Conservation (phyloP, 2,113 vertebrate genomes). For the Desmodus rotundus region DNA sequence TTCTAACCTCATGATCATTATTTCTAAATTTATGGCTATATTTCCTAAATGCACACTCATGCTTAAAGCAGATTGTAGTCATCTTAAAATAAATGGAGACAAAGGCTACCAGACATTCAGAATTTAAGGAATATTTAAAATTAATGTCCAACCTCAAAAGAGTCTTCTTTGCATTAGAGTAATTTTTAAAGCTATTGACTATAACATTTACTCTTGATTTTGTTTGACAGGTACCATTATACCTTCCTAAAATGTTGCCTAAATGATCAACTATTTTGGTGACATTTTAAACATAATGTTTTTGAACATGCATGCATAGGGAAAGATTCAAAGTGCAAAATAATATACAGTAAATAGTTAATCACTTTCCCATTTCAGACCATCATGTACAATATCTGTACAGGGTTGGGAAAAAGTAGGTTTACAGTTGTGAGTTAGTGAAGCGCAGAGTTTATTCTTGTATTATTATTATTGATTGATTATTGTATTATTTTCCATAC, state of each 20-base stretch:
- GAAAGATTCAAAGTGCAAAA: background rate
- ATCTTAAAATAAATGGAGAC: conserved; percentile 12
- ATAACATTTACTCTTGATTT: background rate
- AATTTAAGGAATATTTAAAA: conserved; percentile 10
- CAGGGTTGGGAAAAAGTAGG: background rate
- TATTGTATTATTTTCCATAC: background rate
- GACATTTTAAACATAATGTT: background rate
- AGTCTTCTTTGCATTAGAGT: background rate
- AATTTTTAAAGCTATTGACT: background rate
- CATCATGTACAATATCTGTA: background rate
- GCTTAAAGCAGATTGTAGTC: background rate
- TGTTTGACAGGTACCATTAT: background rate
- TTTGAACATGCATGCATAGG: background rate
- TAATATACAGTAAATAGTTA: background rate
- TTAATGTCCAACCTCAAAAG: background rate
- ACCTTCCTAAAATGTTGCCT: background rate
- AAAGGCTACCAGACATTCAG: background rate
- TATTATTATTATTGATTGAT: background rate
- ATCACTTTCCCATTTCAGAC: background rate
- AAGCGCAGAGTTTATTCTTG: background rate
- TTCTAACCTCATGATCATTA: background rate
- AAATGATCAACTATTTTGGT: background rate
- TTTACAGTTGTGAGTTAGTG: background rate
- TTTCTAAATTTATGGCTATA: background rate
- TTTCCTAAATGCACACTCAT: background rate